phyloP scores from a whole-genome alignment of 2,113 vertebrate species.

The Chaetodon trifascialis region DNA sequence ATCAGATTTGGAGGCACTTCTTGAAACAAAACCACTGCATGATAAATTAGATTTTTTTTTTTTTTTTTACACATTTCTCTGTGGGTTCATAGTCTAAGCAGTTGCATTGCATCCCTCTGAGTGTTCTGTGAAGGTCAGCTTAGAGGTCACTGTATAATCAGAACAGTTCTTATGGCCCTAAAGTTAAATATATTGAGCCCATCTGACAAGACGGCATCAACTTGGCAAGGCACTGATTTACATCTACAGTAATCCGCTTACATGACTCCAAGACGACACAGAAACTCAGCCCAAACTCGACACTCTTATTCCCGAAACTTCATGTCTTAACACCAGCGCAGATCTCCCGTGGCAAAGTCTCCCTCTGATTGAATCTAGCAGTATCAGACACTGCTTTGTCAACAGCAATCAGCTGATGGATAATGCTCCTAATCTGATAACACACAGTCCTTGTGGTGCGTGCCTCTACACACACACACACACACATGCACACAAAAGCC shows the following conservation, averaged over 20 bases:
- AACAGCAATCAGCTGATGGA: slow-evolving; percentile 65
- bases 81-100: not conserved
- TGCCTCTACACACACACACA: slow-evolving; percentile 27
- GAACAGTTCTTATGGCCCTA: not conserved
- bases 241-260: not conserved
- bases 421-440: slow-evolving; percentile 59
- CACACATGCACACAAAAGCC: slow-evolving; percentile 12
- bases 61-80: not conserved
- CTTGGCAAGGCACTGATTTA: not conserved
- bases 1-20: not conserved
- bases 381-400: slow-evolving; percentile 44
- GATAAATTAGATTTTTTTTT: not conserved
- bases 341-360: not conserved
- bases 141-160: not conserved
- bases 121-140: not conserved
- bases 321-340: not conserved
- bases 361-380: slow-evolving; percentile 45
- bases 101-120: not conserved
- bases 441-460: slow-evolving; percentile 23
- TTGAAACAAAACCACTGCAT: not conserved
- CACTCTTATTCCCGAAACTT: not conserved
- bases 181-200: not conserved
- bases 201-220: not conserved
- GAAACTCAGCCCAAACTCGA: not conserved
- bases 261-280: not conserved